Conservation (phyloP, 2,888 invertebrate genomes). For the Volucella inflata region DNA sequence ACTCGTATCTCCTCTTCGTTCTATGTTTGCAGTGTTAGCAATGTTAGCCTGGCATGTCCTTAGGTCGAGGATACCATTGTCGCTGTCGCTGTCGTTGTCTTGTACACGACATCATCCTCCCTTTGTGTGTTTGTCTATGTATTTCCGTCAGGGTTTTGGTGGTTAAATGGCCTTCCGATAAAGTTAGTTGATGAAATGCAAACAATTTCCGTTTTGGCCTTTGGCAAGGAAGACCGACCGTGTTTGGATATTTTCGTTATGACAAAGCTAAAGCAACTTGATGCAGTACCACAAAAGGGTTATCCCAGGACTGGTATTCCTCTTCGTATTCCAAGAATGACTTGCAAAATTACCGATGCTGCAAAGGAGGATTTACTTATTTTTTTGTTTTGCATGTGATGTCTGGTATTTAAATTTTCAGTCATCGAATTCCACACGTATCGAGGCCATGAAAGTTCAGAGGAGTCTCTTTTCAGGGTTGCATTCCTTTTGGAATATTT, state of each 20-base stretch:
- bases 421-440: slow-evolving; percentile 3
- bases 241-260: slow-evolving; percentile 15
- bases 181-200: slow-evolving; percentile 50
- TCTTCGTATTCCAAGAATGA: slow-evolving; percentile 2
- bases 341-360: neutral
- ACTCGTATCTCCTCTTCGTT: neutral
- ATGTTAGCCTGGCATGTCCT: slow-evolving; percentile 5
- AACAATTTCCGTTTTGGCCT: slow-evolving; percentile 44
- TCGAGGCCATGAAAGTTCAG: slow-evolving; percentile 2
- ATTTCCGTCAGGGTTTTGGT: slow-evolving; percentile 8
- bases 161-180: slow-evolving; percentile 31
- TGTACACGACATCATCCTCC: neutral
- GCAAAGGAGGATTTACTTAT: neutral
- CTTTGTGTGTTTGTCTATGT: slow-evolving; percentile 12
- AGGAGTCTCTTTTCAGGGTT: neutral
- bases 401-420: neutral
- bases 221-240: neutral
- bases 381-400: neutral
- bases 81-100: neutral
- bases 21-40: slow-evolving; percentile 28
- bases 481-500: no score
- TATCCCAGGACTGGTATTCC: neutral
- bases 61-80: slow-evolving; percentile 46
- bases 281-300: neutral
- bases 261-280: slow-evolving; percentile 20